Base-by-base conservation (phyloP, 2,113 vertebrate genomes). In the Choloepus hoffmanni region DNA sequence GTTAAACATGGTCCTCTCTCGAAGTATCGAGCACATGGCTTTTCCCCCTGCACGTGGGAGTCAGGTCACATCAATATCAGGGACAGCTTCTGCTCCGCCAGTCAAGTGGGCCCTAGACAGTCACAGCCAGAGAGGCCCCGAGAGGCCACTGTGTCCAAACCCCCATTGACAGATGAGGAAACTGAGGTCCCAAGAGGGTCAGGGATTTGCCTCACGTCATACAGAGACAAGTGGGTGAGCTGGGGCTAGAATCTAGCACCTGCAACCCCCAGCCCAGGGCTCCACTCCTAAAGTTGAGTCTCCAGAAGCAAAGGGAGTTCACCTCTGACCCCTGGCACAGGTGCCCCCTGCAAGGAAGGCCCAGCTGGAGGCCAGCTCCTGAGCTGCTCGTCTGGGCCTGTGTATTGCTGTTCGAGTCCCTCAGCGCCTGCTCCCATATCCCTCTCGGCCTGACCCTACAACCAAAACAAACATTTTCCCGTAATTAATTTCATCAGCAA, bases 381-480 rank as follows among this genome's bases (percentile, higher is more conserved):
- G 72, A 9, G 43, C 53, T 26, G 30, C 9, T 30, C 40, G 24
- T 30, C 58, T 7, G 24, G 7, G 50, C 40, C 53, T 24, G 15
- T 13, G 30, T 30, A 2, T 2, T 9, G 26, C 60, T 10, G 0
- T 30, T 43, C 24, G 2, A 8, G 19, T 18, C 65, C 33, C 68
- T 55, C 43, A 18, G 3, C 11, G 55, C 23, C 53, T 4, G 65
- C 6, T 50, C n/a, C n/a, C 24, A 14, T 0, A 0, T 15, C 40
- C 13, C 7, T 77, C 68, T 90, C 83, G 55, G 26, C 33, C 67
- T 18, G 1, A 62, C n/a, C 76, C 78, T 18, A 7, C 14, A 36
- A 90, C 77, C 91, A 95, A 74, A 94, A 36, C 60, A 73, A 83
- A 88, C 77, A 50, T 63, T 30, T 93, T 9, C 24, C 65, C 40